Evolutionary conservation across 2,888 invertebrate genomes (phyloP).

Genomic region (Agelastica alni): DNA sequence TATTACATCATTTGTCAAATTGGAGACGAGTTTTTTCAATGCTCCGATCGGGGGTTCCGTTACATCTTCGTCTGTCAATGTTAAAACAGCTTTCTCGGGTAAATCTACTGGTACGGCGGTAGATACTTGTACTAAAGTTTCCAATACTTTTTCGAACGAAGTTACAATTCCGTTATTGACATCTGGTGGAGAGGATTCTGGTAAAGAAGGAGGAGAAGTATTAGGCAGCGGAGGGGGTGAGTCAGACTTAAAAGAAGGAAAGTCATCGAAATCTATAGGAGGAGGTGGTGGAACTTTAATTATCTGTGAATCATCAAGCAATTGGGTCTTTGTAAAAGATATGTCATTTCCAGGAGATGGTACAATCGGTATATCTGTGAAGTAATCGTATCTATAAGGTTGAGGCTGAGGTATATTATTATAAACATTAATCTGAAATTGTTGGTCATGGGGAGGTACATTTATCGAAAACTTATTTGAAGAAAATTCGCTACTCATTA

Average conservation of each 20-base stretch:
- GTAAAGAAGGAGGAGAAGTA: constrained; percentile 37
- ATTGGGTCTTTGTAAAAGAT: constrained; percentile 26
- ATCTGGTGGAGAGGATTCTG: constrained; percentile 35
- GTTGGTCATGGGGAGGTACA: constrained; percentile 27
- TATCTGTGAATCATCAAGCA: constrained; percentile 37
- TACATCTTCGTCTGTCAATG: neutral
- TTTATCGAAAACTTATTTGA: constrained; percentile 29
- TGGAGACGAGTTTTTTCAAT: constrained; percentile 13
- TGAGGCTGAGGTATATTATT: constrained; percentile 34
- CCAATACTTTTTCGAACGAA: constrained; percentile 9
- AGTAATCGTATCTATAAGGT: constrained; percentile 16
- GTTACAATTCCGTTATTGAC: constrained; percentile 21
- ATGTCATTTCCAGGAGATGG: constrained; percentile 24
- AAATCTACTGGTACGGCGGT: constrained; percentile 8
- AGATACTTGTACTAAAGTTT: constrained; percentile 13
- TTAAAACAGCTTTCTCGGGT: neutral
- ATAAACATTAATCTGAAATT: constrained; percentile 42
- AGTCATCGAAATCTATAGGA: constrained; percentile 34
- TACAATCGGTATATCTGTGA: constrained; percentile 6
- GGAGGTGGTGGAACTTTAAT: constrained; percentile 41
- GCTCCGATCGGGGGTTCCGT: constrained; percentile 12
- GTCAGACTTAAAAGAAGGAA: constrained; percentile 3
- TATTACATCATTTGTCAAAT: constrained; percentile 10
- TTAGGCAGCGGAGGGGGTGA: constrained; percentile 20
- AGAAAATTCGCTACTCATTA: constrained; percentile 20